These are phyloP conservation scores for Arizona elegans DNA, from an alignment of 2,113 vertebrate genomes.

Conservation along the genomic window DNA sequence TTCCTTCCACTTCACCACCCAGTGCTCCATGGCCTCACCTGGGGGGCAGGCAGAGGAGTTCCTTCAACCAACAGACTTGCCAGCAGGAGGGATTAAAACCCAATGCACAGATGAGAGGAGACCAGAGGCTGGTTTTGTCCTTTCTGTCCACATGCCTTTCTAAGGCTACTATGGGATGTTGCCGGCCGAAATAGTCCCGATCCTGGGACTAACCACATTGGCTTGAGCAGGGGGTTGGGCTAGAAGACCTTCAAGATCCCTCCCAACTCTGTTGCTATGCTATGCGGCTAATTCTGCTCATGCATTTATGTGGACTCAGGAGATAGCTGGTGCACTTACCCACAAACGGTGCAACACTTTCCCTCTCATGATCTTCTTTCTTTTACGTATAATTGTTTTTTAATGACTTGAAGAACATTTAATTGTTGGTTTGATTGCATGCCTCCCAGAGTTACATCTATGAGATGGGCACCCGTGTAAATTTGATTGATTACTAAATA, in stretches of 20 bases:
- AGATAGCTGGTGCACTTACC: background rate
- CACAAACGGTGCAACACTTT: background rate
- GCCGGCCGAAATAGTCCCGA: background rate
- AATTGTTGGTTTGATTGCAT: background rate
- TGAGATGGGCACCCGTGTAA: background rate
- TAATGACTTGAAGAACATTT: background rate
- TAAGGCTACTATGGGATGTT: background rate
- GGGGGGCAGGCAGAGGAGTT: background rate
- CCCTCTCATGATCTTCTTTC: background rate
- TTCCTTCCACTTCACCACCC: background rate
- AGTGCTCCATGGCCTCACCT: background rate
- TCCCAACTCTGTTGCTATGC: background rate
- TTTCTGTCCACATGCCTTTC: background rate
- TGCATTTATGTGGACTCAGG: background rate
- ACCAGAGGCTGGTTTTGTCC: background rate
- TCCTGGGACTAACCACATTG: background rate
- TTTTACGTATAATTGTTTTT: background rate
- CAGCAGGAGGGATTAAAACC: background rate
- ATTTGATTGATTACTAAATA: background rate
- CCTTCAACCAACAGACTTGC: background rate
- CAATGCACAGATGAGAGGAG: background rate
- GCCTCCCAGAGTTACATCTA: background rate
- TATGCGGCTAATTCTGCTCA: background rate
- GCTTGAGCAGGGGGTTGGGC: background rate
- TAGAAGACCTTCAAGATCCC: background rate